Percentiles rank a stretch among this genome's conserved stretches.
Conservation (phyloP, 2,888 invertebrate genomes). For the Zaprionus obscuricornis region DNA sequence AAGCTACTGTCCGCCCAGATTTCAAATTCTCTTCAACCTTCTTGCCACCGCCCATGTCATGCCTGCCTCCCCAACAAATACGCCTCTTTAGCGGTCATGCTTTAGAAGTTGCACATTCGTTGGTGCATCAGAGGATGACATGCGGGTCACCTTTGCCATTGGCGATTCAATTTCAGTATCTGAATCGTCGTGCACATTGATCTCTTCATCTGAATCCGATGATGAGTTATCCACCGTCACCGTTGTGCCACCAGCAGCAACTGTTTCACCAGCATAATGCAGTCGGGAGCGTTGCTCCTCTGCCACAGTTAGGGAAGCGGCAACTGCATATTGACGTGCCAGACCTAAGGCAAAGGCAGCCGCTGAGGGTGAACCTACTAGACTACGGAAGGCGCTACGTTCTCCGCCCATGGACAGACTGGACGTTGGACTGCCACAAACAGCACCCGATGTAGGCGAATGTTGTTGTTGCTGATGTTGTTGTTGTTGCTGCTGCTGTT, state of each 20-base stretch:
- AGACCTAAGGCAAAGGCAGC: conserved; percentile 84
- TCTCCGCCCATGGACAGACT: conserved; percentile 91
- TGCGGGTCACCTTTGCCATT: conserved; percentile 66
- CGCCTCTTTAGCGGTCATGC: conserved; percentile 79
- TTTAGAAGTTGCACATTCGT: conserved; percentile 81
- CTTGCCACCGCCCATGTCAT: conserved; percentile 5
- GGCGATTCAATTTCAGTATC: conserved; percentile 77
- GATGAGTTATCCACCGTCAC: conserved; percentile 81
- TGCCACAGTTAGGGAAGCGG: conserved; percentile 81
- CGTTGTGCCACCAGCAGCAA: conserved; percentile 48
- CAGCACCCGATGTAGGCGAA: conserved; percentile 50
- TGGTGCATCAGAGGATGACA: conserved; percentile 68
- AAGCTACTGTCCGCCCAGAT: conserved; percentile 31
- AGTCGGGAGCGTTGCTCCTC: conserved; percentile 76
- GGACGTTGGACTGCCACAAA: conserved; percentile 61
- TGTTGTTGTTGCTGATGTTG: conserved; percentile 57
- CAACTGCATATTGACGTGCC: conserved; percentile 81
- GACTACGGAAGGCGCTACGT: conserved; percentile 93
- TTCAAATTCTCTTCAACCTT: no score
- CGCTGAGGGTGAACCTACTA: conserved; percentile 86
- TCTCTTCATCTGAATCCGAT: conserved; percentile 87
- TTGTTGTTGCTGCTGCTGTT: conserved; percentile 52
- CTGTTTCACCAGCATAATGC: conserved; percentile 45
- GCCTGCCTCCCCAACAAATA: conserved; percentile 12
- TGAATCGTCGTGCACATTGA: conserved; percentile 90